Conservation (phyloP, 2,888 invertebrate genomes). For the Gortyna flavago region DNA sequence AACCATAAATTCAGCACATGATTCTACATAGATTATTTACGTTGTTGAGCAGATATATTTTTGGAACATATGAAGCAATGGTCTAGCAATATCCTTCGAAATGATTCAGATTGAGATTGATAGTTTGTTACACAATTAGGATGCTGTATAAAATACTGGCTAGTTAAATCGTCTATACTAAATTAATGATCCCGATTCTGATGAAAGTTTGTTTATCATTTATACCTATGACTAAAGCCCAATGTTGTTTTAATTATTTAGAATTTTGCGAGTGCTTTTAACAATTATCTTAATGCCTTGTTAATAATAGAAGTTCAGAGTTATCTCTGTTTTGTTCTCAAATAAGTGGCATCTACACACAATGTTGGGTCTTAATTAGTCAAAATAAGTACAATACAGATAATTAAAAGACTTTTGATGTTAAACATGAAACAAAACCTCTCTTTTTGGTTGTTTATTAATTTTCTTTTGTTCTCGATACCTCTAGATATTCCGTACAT, state of each 20-base stretch:
- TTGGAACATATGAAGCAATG: too few relatives aligned
- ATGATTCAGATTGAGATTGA: too few relatives aligned
- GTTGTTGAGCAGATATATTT: too few relatives aligned
- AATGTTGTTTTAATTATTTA: slow-evolving; percentile 1
- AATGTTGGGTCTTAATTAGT: slow-evolving; percentile 15
- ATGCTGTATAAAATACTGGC: too few relatives aligned
- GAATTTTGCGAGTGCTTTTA: background rate
- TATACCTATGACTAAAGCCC: too few relatives aligned
- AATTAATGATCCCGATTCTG: background rate
- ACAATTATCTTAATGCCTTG: too few relatives aligned
- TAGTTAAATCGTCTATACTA: background rate
- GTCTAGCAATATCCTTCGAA: too few relatives aligned
- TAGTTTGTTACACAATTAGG: too few relatives aligned
- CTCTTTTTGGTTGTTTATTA: slow-evolving; percentile 23
- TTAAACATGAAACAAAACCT: slow-evolving; percentile 14
- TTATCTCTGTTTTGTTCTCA: background rate
- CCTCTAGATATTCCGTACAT: background rate
- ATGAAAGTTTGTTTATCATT: background rate
- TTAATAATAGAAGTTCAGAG: background rate
- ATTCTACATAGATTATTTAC: too few relatives aligned
- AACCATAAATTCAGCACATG: background rate
- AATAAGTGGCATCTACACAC: background rate
- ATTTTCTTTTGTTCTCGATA: slow-evolving; percentile 24
- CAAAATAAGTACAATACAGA: background rate
- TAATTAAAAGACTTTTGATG: slow-evolving; percentile 23